Base-by-base conservation (phyloP, 2,888 invertebrate genomes). In the Drosophila neoperkinsi region DNA sequence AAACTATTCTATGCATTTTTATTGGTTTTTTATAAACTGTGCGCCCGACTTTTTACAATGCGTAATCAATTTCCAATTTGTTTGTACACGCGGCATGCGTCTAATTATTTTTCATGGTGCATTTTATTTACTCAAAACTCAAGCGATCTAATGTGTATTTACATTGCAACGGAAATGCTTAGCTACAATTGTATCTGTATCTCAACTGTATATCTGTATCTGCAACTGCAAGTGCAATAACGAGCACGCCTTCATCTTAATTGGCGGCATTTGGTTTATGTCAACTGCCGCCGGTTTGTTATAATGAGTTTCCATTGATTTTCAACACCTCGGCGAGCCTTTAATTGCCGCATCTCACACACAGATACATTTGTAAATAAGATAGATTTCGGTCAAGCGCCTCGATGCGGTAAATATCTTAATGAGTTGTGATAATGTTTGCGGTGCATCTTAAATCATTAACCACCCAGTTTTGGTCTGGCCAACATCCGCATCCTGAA, bases 251-350 rank as follows among this genome's bases (percentile, higher is more conserved):
- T 65, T 36, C 25, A 70, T 53, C 75, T 82, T 91, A 78, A 87
- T 83, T 79, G 86, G 75, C 94, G 7, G 94, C 95, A 55, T 94
- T 94, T 91, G 94, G 68, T 94, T 94, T 81, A 74, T 88, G 88
- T 92, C 90, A 71, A 89, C 87, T 21, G 93, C 92, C 63, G 93
- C 90, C 11, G 93, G 85, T 67, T 93, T 90, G 86, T 82, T 92
- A 86, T 91, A 92, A 89, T 92, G 89, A 88, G 79, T 89, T 92
- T 68, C 66, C 87, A 88, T 77, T 74, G 72, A 77, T 82, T 90
- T 91, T 92, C 90, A 88, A 87, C 92, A 92, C 91, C 91, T 91
- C 71, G 56, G 65, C 71, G 81, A 70, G 56, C 53, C 71, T 86
- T 85, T 88, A 86, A 86, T 90, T 90, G 86, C 84, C 73, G 28